phyloP scores from a whole-genome alignment of 2,113 vertebrate species.

The Lophotis ruficrista region DNA sequence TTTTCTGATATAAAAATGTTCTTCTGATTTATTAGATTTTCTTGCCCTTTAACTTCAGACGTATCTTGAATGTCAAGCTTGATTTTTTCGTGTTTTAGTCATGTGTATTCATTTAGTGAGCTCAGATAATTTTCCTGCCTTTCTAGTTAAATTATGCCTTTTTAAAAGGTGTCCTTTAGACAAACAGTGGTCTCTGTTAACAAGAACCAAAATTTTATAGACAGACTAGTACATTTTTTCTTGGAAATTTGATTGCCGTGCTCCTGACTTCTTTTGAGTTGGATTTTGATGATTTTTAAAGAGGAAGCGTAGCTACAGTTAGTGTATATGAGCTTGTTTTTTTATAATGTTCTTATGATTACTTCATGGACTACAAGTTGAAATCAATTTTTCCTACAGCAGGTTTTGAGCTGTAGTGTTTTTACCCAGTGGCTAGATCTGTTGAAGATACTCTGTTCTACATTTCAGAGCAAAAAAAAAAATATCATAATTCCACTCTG shows the following conservation, averaged over 20 bases:
- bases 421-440: neutral
- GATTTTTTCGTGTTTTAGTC: constrained; percentile 36
- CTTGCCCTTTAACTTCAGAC: constrained; percentile 57
- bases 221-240: neutral
- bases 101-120: constrained; percentile 44
- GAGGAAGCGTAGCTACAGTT: neutral
- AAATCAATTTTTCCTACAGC: neutral
- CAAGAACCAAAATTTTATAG: neutral
- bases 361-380: neutral
- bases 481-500: neutral
- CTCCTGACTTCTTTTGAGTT: neutral
- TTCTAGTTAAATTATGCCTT: constrained; percentile 19
- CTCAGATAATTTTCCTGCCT: constrained; percentile 37
- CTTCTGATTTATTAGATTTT: constrained; percentile 45
- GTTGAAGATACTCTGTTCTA: neutral
- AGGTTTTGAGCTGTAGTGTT: neutral
- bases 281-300: neutral
- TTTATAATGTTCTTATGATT: neutral
- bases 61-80: constrained; percentile 50
- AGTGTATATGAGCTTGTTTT: neutral
- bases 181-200: constrained; percentile 20
- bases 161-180: constrained; percentile 40
- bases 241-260: neutral
- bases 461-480: neutral
- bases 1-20: constrained; percentile 31